Evolutionary conservation across 2,113 vertebrate species (phyloP).

Genomic region (Anolis sagrei): DNA sequence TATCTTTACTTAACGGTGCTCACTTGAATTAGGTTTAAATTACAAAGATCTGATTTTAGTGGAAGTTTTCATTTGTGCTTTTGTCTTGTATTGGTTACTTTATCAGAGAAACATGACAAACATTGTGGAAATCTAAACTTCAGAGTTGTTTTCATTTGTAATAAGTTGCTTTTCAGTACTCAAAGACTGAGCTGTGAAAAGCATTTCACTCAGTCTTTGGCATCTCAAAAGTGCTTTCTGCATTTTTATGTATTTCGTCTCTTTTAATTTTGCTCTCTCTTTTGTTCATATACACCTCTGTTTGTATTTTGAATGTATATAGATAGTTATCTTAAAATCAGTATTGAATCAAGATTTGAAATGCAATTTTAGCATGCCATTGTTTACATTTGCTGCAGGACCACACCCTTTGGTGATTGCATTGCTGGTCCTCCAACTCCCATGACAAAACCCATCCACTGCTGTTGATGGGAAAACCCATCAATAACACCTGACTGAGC

Average conservation of each 20-base stretch:
- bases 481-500: too few species aligned
- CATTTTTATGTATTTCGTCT: background rate
- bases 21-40: constrained; percentile 24
- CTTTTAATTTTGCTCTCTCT: constrained; percentile 10
- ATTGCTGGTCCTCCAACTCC: too few species aligned
- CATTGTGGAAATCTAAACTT: background rate
- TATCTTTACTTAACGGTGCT: constrained; percentile 13
- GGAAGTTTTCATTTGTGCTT: background rate
- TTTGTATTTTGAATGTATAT: background rate
- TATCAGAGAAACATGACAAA: background rate
- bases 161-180: background rate
- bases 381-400: too few species aligned
- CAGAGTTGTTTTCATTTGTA: background rate
- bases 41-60: background rate
- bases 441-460: too few species aligned
- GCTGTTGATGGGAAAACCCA: too few species aligned
- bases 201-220: background rate
- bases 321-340: background rate
- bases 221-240: background rate
- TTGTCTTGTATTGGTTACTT: background rate
- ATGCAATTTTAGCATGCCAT: background rate
- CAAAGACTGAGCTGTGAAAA: background rate
- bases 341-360: background rate
- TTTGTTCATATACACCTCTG: constrained; percentile 17
- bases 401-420: too few species aligned